Evolutionary conservation across 2,888 invertebrate genomes (phyloP), one percentile per base, ranked within the genome.

Genomic region (Phasia obesa): DNA sequence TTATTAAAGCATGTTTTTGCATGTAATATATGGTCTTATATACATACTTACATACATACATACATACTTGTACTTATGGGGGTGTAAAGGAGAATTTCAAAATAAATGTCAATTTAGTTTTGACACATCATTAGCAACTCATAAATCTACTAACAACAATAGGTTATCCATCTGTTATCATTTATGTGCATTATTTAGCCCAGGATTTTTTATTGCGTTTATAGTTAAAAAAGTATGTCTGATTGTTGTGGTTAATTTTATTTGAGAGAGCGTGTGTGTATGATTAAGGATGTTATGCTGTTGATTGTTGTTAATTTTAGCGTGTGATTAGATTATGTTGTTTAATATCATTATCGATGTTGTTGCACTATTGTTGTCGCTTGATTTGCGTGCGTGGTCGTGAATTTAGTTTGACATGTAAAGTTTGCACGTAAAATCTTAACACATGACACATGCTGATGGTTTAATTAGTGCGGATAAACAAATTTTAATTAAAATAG

Each of bases 101-200:
- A 60, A 9, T 25, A 35, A 35, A 51, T 59, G 71, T 65, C 51
- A 71, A 17, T 42, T 44, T 55, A 77, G 62, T 65, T 71, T 53
- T 78, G 51, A 65, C 71, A 71, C 57, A 35, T 78, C 57, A 64
- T 78, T 78, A 71, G 64, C 59, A 78, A 57, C 27, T 65, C 60
- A 62, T 38, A 62, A 47, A 35, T 59, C 17, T 23, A 3, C 11
- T n/a, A 38, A 25, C 23, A 17, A 23, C 15, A 55, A 64, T 65
- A 31, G 31, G 13, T 17, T 13, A 42, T 25, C 19, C 70, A 78
- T 64, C 64, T 70, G 69, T 70, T 77, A 44, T 70, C 60, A 55
- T n/a, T n/a, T n/a, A n/a, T 62, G 17, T 27, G 27, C 9, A 6
- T 21, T 21, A 4, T 2, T 62, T 47, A 47, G 31, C 1, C 31